These are phyloP conservation scores for Petrocephalus sullivani DNA, from an alignment of 2,797 vertebrate species.

Conservation along the genomic window DNA sequence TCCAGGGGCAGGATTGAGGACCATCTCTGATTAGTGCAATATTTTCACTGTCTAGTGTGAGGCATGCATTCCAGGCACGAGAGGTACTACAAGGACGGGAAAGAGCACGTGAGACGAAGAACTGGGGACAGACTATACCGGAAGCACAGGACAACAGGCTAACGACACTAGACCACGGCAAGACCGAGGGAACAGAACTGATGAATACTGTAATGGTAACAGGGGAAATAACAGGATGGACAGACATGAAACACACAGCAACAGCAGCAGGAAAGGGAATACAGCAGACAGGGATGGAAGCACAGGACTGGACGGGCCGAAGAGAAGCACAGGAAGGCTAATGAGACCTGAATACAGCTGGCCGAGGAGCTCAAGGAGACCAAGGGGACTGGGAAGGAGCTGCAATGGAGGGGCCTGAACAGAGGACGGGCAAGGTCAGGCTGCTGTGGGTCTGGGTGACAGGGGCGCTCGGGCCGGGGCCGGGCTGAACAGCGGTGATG, in stretches of 20 bases:
- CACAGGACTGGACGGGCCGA: not conserved
- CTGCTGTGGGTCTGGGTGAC: not conserved
- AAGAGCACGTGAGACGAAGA: not conserved
- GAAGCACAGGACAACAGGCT: not conserved
- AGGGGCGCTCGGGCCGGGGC: no score
- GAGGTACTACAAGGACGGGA: not conserved
- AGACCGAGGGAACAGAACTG: not conserved
- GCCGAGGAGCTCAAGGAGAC: not conserved
- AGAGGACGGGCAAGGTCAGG: not conserved
- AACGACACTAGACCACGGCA: not conserved
- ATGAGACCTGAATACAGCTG: not conserved
- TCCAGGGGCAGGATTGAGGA: not conserved
- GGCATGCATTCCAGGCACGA: not conserved
- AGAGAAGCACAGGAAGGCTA: not conserved
- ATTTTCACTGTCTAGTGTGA: not conserved
- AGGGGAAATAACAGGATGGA: not conserved
- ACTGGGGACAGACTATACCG: not conserved
- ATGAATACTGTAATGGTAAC: not conserved
- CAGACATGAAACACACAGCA: not conserved
- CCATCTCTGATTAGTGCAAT: not conserved
- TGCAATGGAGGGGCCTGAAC: not conserved
- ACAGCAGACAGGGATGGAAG: not conserved
- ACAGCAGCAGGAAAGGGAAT: not conserved
- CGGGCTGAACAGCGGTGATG: no score
- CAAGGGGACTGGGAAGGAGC: not conserved